Evolutionary conservation across 2,797 vertebrate species (phyloP).

Genomic region (Uromys caudimaculatus): DNA sequence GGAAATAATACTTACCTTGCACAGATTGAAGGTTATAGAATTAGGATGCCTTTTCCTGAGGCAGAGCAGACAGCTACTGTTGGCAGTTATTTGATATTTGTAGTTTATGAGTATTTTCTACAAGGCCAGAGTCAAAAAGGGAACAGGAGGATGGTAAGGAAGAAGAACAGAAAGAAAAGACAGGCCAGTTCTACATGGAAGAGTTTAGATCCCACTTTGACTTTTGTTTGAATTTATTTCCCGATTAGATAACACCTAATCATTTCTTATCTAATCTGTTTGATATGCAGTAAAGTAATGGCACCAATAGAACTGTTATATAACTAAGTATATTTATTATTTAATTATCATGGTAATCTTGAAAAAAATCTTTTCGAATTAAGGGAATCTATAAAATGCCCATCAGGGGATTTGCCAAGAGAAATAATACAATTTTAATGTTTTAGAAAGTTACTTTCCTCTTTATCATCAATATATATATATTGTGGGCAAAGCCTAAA

Average conservation of each 20-base stretch:
- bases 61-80: background rate
- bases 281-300: slow-evolving; percentile 29
- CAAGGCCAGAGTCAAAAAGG: slow-evolving; percentile 19
- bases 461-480: slow-evolving; percentile 74
- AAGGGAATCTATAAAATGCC: slow-evolving; percentile 59
- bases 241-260: slow-evolving; percentile 17
- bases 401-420: slow-evolving; percentile 40
- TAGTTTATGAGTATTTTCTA: slow-evolving; percentile 16
- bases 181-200: background rate
- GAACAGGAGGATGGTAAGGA: background rate
- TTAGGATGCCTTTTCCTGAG: slow-evolving; percentile 9
- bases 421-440: slow-evolving; percentile 62
- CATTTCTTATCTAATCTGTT: slow-evolving; percentile 40
- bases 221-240: slow-evolving; percentile 33
- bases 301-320: background rate
- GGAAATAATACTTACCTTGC: background rate
- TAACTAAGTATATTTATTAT: slow-evolving; percentile 52
- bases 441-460: slow-evolving; percentile 62
- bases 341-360: slow-evolving; percentile 52
- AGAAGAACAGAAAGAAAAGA: background rate
- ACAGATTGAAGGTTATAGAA: background rate
- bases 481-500: slow-evolving; percentile 71
- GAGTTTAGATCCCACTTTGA: background rate
- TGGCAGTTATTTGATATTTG: slow-evolving; percentile 56
- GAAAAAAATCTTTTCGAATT: slow-evolving; percentile 53